phyloP scores from a whole-genome alignment of 1,140 invertebrate genomes.

The Prorops nasuta region DNA sequence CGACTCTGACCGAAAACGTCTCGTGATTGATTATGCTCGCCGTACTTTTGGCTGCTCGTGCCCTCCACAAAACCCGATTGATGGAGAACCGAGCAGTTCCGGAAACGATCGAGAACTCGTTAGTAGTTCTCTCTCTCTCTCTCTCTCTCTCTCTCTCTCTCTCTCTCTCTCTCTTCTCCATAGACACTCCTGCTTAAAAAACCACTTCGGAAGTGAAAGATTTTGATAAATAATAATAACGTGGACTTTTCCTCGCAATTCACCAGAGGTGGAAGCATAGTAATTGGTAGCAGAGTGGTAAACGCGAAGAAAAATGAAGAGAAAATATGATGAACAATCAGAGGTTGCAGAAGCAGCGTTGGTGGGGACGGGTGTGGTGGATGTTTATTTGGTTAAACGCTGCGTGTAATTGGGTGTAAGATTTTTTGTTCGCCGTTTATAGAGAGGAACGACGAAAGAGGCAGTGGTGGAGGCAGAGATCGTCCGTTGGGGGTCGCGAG shows the following conservation, averaged over 20 bases:
- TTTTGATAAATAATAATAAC: too few relatives aligned
- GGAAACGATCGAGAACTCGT: constrained; percentile 12
- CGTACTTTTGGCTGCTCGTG: constrained; percentile 43
- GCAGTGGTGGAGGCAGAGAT: constrained; percentile 12
- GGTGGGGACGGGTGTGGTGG: too few relatives aligned
- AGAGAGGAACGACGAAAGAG: constrained; percentile 3
- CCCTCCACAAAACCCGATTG: constrained; percentile 32
- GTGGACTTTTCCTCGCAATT: too few relatives aligned
- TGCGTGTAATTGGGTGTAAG: constrained; percentile 42
- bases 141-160: too few relatives aligned
- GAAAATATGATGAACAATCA: too few relatives aligned
- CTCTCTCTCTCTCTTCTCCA: too few relatives aligned
- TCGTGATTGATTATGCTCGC: constrained; percentile 54
- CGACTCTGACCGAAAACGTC: constrained; percentile 25
- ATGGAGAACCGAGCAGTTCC: constrained; percentile 20
- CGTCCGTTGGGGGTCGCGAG: background rate
- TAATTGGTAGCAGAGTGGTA: constrained; percentile 6
- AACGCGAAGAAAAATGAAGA: background rate
- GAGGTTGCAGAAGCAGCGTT: too few relatives aligned
- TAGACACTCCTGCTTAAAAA: too few relatives aligned
- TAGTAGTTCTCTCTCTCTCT: too few relatives aligned
- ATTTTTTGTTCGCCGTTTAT: constrained; percentile 18
- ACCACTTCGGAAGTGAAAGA: too few relatives aligned
- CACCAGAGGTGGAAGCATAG: too few relatives aligned
- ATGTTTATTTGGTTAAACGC: constrained; percentile 37